These are phyloP conservation scores for Mastacembelus armatus DNA, from an alignment of 2,797 vertebrate genomes.

Conservation along the genomic window DNA sequence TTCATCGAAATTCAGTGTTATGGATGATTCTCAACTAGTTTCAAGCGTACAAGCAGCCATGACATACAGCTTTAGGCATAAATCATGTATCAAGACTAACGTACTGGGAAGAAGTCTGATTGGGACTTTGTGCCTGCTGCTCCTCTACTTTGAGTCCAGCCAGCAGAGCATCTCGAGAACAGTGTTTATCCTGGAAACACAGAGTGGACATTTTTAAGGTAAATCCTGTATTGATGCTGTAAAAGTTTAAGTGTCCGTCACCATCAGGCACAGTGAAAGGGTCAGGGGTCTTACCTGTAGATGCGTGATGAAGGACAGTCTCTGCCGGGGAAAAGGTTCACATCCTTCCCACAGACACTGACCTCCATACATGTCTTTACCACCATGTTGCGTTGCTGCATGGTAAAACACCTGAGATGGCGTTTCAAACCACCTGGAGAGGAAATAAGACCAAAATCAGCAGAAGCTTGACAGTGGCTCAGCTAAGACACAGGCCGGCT, in stretches of 20 bases:
- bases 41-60: neutral
- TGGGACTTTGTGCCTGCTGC: slow-evolving; percentile 92
- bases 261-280: neutral
- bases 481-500: neutral
- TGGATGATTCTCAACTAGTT: neutral
- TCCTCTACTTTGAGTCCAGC: slow-evolving; percentile 96
- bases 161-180: slow-evolving; percentile 96
- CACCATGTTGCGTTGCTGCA: slow-evolving; percentile 95
- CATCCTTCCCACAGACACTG: slow-evolving; percentile 98
- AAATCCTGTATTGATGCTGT: neutral
- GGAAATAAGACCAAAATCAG: neutral
- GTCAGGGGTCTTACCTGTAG: slow-evolving; percentile 87
- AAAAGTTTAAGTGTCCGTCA: too few relatives aligned
- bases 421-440: slow-evolving; percentile 95
- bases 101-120: slow-evolving; percentile 94
- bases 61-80: neutral
- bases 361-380: slow-evolving; percentile 94
- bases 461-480: neutral
- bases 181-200: slow-evolving; percentile 94
- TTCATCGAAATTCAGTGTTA: neutral
- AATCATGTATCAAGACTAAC: slow-evolving; percentile 35
- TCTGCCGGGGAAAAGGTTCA: slow-evolving; percentile 96
- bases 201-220: neutral
- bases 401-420: slow-evolving; percentile 98
- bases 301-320: slow-evolving; percentile 98